Conservation (phyloP, 2,797 vertebrate species). For the Trichosurus vulpecula region DNA sequence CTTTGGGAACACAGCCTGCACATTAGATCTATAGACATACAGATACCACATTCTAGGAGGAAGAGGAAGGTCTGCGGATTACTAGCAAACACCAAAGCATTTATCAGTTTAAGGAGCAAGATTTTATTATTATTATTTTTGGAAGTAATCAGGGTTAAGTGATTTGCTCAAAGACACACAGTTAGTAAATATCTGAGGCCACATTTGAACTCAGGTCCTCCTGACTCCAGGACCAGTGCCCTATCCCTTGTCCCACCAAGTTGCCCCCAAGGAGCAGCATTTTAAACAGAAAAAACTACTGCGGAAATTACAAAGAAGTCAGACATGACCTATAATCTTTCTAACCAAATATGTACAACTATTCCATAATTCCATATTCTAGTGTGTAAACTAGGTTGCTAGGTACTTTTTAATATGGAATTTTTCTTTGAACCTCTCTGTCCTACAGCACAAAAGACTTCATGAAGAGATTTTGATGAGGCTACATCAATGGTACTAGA, state of each 20-base stretch:
- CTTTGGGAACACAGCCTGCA: not conserved
- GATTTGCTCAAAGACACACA: not conserved
- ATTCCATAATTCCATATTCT: not conserved
- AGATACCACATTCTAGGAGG: not conserved
- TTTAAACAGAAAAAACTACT: not conserved
- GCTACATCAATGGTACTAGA: not conserved
- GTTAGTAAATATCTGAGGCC: not conserved
- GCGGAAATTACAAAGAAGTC: not conserved
- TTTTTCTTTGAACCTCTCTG: slow-evolving; percentile 18
- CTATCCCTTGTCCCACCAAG: not conserved
- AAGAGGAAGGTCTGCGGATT: not conserved
- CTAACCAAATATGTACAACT: not conserved
- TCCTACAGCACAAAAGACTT: not conserved
- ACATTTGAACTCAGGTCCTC: not conserved
- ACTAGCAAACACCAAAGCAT: not conserved
- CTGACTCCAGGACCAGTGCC: not conserved
- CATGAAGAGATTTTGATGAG: not conserved
- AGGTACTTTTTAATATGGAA: not conserved
- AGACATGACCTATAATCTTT: not conserved
- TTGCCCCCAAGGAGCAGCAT: not conserved
- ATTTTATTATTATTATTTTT: not conserved
- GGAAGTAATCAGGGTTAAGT: not conserved
- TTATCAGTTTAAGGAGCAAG: not conserved
- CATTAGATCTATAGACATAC: not conserved
- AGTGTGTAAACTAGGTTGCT: not conserved